Conservation (phyloP, 2,888 invertebrate species). For the Meganola albula region DNA sequence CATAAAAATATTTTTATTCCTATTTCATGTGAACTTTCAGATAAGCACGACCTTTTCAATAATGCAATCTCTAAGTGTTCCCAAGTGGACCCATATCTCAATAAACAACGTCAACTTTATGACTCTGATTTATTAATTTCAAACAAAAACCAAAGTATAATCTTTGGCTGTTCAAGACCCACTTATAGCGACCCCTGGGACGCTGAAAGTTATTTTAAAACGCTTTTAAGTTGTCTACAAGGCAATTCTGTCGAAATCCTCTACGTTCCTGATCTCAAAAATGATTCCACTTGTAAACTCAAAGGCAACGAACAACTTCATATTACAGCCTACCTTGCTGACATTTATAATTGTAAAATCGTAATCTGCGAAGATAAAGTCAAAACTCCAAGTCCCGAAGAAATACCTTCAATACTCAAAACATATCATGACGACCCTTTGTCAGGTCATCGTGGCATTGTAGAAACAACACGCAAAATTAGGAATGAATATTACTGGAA, state of each 20-base stretch:
- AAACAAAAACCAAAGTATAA: conserved; percentile 25
- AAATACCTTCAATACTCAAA: conserved; percentile 32
- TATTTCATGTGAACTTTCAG: conserved; percentile 19
- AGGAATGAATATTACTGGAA: conserved; percentile 33
- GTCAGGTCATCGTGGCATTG: conserved; percentile 32
- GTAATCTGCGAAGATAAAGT: conserved; percentile 30
- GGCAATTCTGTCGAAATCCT: conserved; percentile 18
- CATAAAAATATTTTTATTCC: conserved; percentile 33
- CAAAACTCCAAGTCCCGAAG: conserved; percentile 19
- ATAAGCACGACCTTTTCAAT: conserved; percentile 24
- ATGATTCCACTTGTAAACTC: conserved; percentile 15
- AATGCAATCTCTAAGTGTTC: conserved; percentile 26
- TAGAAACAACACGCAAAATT: conserved; percentile 34
- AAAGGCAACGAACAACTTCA: conserved; percentile 22
- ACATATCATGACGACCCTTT: conserved; percentile 30
- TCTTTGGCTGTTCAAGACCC: conserved; percentile 21
- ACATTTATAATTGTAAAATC: conserved; percentile 26
- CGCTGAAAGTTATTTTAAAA: conserved; percentile 34
- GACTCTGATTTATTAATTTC: conserved; percentile 25
- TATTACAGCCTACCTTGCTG: conserved; percentile 29
- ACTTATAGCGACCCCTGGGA: conserved; percentile 28
- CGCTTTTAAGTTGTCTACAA: conserved; percentile 27
- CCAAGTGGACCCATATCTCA: conserved; percentile 21
- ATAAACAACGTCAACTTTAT: conserved; percentile 26
- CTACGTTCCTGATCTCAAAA: conserved; percentile 27